Conservation (phyloP, 2,113 vertebrate species). For the Trinectes maculatus region DNA sequence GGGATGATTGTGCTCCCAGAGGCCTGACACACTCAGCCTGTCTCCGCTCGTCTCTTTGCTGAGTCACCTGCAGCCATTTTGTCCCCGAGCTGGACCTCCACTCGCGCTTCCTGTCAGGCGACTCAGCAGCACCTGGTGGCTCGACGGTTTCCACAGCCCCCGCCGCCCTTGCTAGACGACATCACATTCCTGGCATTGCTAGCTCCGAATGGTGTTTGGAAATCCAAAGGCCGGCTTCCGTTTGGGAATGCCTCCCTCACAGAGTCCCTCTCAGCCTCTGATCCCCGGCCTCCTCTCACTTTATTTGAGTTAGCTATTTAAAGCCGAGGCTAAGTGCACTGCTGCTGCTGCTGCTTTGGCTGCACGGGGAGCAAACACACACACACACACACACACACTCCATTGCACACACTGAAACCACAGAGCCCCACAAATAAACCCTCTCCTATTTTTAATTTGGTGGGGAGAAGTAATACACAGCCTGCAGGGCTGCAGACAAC, state of each 20-base stretch:
- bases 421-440: slow-evolving; percentile 67
- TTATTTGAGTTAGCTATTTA: slow-evolving; percentile 80
- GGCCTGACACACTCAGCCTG: background rate
- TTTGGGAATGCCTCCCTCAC: slow-evolving; percentile 74
- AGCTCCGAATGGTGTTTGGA: slow-evolving; percentile 60
- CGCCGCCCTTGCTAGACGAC: slow-evolving; percentile 42
- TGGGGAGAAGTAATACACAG: slow-evolving; percentile 36
- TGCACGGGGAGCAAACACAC: slow-evolving; percentile 57
- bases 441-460: slow-evolving; percentile 70
- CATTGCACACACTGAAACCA: slow-evolving; percentile 65
- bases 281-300: slow-evolving; percentile 70
- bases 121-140: slow-evolving; percentile 52
- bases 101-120: slow-evolving; percentile 59
- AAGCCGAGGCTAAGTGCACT: slow-evolving; percentile 68
- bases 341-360: slow-evolving; percentile 52
- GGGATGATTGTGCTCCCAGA: slow-evolving; percentile 21
- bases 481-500: slow-evolving; percentile 36
- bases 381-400: slow-evolving; percentile 67
- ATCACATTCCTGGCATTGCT: slow-evolving; percentile 77
- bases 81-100: slow-evolving; percentile 39
- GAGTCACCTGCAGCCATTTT: slow-evolving; percentile 73
- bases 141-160: slow-evolving; percentile 54
- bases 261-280: slow-evolving; percentile 72
- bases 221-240: slow-evolving; percentile 71
- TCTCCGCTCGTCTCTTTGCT: slow-evolving; percentile 36